Evolutionary conservation across 1,140 invertebrate genomes (phyloP), one percentile per base, ranked within the genome.

Genomic region (Proctacanthus coquilletti): DNA sequence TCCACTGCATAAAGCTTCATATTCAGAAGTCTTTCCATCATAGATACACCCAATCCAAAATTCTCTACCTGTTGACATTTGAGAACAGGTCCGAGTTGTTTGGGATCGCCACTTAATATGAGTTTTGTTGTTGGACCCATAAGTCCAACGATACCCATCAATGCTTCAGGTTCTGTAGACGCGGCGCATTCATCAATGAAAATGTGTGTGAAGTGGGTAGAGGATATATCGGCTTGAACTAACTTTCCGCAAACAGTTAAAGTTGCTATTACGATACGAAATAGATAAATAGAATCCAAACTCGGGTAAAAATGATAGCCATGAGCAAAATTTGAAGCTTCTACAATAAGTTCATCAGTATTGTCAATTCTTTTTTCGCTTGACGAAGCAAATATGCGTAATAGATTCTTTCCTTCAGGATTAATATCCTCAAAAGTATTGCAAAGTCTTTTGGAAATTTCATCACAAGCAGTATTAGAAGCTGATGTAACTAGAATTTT

Each of bases 131-230:
- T 39, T 6, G 44, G 34, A 15, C 53, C 43, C 17, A 63, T 45
- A 27, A 68, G 53, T 31, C 65, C 53, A 40, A 60, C 50, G n/a
- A 76, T 51, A 5, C 81, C 72, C 49, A 87, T 74, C 32, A 84
- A 50, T 5, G 70, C 63, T 46, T 86, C 82, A 2, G 84, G 73
- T 63, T 92, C 86, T 2, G 66, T 74, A 1, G 78, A 75, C 51
- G 88, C 84, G 11, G 83, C 84, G 15, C 81, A 80, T 64, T 92
- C 87, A 61, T 92, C 87, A 41, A 91, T 72, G 54, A 92, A 84
- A 31, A 86, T 62, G 53, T 87, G 79, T 17, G 75, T 73, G 53
- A 52, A 58, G n/a, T n/a, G n/a, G 46, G 80, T 68, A 14, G 70
- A 64, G 21, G 62, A 60, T 5, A 72, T 71, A 27, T 84, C 68